Base-by-base conservation (phyloP, 1,140 invertebrate species). In the Capitella teleta region DNA sequence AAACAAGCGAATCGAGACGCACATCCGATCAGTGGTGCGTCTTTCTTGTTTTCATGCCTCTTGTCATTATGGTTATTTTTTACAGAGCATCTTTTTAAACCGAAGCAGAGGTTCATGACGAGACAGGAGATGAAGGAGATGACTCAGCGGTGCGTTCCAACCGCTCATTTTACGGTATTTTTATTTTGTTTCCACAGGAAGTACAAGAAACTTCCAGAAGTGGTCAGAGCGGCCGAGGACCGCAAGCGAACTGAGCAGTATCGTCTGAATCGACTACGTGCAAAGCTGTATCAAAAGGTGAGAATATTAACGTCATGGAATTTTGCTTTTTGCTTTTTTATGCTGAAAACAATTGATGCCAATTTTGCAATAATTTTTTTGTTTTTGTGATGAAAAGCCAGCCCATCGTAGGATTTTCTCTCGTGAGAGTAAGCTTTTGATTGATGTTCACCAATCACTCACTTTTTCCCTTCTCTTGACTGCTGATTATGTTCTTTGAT, bases 171-270 rank as follows among this genome's bases (percentile, higher is more conserved):
- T 34, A 34, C 30, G n/a, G 30, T 34, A 34, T 34, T 12, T 34
- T 34, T 10, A 16, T 34, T 34, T 12, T 34, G 16, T 34, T 44
- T 28, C 57, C 54, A n/a, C 51, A 68, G 66, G 44, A 53, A 53
- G 14, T 69, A 67, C 56, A 64, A 65, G 30, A 60, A 57, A 24
- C 49, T 69, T n/a, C 64, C 65, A 28, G 67, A 69, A 52, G 64
- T 69, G 12, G 25, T 60, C 8, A 34, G 60, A 18, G 52, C 54
- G 46, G 53, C 61, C 38, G 48, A 58, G 30, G 16, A 50, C 36
- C 45, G 55, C 46, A 64, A 61, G 47, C 45, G 52, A 25, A 28
- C 52, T 8, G 55, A 59, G 23, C 55, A 65, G 45, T 63, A 61
- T 36, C 52, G 56, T 23, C 41, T 61, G 19, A 67, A 69, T 52